Conservation (phyloP, 2,888 invertebrate genomes). For the Atethmia centrago region DNA sequence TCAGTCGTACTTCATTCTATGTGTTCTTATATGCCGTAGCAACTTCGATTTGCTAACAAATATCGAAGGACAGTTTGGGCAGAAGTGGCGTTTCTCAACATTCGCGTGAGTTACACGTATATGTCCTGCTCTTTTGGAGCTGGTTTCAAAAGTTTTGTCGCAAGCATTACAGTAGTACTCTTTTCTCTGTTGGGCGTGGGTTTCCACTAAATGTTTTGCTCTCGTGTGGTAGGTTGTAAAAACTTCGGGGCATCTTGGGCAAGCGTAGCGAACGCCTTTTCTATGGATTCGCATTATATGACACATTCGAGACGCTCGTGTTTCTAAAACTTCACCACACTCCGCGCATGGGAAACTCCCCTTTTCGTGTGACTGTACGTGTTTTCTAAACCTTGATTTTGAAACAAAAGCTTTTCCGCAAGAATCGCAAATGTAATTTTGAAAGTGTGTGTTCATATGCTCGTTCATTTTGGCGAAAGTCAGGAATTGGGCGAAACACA, state of each 20-base stretch:
- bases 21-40: slow-evolving; percentile 75
- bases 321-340: slow-evolving; percentile 79
- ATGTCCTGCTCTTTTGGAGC: slow-evolving; percentile 81
- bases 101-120: slow-evolving; percentile 75
- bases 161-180: slow-evolving; percentile 79
- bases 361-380: slow-evolving; percentile 82
- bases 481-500: slow-evolving; percentile 75
- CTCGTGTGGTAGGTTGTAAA: slow-evolving; percentile 83
- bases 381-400: slow-evolving; percentile 82
- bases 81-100: slow-evolving; percentile 72
- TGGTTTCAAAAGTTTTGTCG: slow-evolving; percentile 78
- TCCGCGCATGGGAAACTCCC: slow-evolving; percentile 83
- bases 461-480: slow-evolving; percentile 83
- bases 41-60: slow-evolving; percentile 79
- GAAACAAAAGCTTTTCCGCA: slow-evolving; percentile 87
- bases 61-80: slow-evolving; percentile 74
- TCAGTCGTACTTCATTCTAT: slow-evolving; percentile 66
- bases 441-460: slow-evolving; percentile 86
- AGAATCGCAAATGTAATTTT: slow-evolving; percentile 84
- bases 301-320: slow-evolving; percentile 79
- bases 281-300: slow-evolving; percentile 81
- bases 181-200: slow-evolving; percentile 76
- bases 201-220: slow-evolving; percentile 81
- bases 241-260: slow-evolving; percentile 82
- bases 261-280: slow-evolving; percentile 82